Conservation (phyloP, 2,113 vertebrate genomes). For the Dicaeum eximium region DNA sequence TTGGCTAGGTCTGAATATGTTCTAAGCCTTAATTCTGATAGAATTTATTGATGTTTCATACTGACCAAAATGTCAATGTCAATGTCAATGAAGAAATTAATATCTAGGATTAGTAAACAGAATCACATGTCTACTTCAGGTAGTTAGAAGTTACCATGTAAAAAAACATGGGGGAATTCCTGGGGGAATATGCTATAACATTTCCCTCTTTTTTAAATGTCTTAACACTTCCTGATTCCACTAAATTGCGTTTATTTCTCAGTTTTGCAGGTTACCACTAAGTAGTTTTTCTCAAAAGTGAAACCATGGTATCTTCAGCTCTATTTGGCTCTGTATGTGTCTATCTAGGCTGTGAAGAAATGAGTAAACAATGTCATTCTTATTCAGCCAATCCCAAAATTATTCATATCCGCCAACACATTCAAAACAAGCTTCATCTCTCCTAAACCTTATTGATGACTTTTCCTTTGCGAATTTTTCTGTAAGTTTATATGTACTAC, state of each 20-base stretch:
- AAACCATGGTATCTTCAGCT: not conserved
- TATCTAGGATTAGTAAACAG: not conserved
- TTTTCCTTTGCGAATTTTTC: not conserved
- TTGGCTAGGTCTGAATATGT: not conserved
- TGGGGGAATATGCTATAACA: no score
- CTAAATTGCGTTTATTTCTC: not conserved
- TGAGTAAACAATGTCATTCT: not conserved
- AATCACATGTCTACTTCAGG: not conserved
- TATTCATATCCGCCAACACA: not conserved
- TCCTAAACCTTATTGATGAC: not conserved
- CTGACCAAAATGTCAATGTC: not conserved
- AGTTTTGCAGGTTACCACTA: not conserved
- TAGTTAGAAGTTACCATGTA: not conserved
- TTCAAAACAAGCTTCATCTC: not conserved
- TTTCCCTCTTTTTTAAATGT: not conserved
- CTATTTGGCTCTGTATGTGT: not conserved
- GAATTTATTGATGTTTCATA: not conserved
- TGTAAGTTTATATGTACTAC: not conserved
- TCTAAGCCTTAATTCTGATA: not conserved
- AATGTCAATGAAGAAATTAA: not conserved
- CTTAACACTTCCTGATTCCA: not conserved
- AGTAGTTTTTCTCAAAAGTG: not conserved
- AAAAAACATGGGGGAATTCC: not conserved
- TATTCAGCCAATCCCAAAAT: not conserved
- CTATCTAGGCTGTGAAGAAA: not conserved